Base-by-base conservation (phyloP, 2,888 invertebrate species). In the Platypus cylindrus region DNA sequence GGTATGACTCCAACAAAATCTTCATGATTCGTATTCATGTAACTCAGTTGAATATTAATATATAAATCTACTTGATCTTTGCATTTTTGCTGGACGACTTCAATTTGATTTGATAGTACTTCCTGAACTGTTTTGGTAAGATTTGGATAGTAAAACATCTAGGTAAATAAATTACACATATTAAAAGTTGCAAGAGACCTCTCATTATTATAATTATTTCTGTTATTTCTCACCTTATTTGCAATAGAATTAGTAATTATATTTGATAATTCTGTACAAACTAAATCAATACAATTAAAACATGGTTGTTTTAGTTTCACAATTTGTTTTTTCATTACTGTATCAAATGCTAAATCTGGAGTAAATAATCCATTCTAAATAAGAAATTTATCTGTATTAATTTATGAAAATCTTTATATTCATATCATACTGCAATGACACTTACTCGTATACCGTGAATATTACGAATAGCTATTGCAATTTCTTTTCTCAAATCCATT, bases 301-400 rank as follows among this genome's bases (percentile, higher is more conserved):
- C 91, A 86, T n/a, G 98, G 98, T 64, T 94, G 94, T 66, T 93
- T 93, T 55, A 97, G 74, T 50, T 89, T 75, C 30, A 78, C 73
- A 50, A 99, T 98, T 70, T 99, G 98, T 61, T 93, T 93, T 68
- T 98, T 98, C 25, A 98, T 98, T 55, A 98, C 98, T 35, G 94
- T 95, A 65, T 99, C 98, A 63, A 99, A 99, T 35, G 98, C 98
- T 91, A 95, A 93, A 65, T 99, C 98, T 5, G 98, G 98, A 17
- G 98, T 99, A 66, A 99, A 99, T 38, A 99, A 73, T 57, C 98
- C 98, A 49, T 97, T 90, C 67, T 91, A 26, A 5, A 25, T 25
- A 9, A 25, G n/a, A 25, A 25, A 9, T 30, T 30, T 9, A 25
- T 8, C 8, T 25, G 8, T 9, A 25, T 25, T 9, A 25, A n/a